These are phyloP conservation scores for Hyalella azteca DNA, from an alignment of 2,888 invertebrate genomes.

Conservation along the genomic window DNA sequence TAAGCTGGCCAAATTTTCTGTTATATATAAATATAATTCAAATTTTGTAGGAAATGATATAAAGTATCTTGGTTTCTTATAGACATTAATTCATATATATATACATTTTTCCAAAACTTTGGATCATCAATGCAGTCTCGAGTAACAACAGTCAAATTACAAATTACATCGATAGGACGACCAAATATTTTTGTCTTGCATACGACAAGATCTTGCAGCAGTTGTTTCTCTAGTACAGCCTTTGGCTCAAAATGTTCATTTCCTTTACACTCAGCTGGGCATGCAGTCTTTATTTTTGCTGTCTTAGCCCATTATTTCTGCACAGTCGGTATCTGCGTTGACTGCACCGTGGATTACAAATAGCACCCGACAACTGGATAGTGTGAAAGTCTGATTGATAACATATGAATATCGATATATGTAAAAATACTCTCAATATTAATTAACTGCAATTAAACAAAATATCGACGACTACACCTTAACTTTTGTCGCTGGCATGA, in stretches of 20 bases:
- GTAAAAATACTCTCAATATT: slow-evolving; percentile 33
- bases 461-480: neutral
- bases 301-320: neutral
- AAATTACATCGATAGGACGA: slow-evolving; percentile 17
- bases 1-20: slow-evolving; percentile 10
- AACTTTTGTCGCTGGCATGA: too few relatives aligned
- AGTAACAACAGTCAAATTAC: slow-evolving; percentile 24
- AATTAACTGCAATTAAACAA: neutral
- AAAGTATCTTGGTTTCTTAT: slow-evolving; percentile 23
- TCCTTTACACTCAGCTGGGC: neutral
- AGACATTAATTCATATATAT: slow-evolving; percentile 30
- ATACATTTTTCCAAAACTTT: slow-evolving; percentile 32
- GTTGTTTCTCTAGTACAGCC: neutral
- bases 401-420: neutral
- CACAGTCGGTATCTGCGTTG: neutral
- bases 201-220: neutral
- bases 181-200: slow-evolving; percentile 7
- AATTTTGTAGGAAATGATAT: slow-evolving; percentile 36
- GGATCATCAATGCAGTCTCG: neutral
- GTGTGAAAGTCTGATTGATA: neutral
- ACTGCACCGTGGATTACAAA: neutral
- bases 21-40: slow-evolving; percentile 30
- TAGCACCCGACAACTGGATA: neutral
- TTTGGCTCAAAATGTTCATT: neutral
- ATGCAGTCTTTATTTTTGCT: neutral